These are phyloP conservation scores for Laothoe populi DNA, from an alignment of 2,888 invertebrate genomes.

Conservation along the genomic window DNA sequence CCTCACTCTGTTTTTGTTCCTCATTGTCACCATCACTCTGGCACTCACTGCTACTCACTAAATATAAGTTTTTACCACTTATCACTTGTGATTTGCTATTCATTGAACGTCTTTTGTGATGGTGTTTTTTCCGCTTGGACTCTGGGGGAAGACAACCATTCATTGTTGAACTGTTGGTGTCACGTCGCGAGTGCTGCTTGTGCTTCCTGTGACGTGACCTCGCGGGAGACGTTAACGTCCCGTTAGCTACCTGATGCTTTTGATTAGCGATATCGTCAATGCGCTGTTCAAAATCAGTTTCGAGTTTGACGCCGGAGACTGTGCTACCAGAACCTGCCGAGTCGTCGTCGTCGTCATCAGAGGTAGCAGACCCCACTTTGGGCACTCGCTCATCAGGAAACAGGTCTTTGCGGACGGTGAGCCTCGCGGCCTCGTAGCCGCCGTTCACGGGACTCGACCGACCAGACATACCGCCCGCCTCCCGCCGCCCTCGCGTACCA, in stretches of 20 bases:
- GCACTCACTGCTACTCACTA: slow-evolving; percentile 82
- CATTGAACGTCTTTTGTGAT: slow-evolving; percentile 65
- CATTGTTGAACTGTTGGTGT: slow-evolving; percentile 57
- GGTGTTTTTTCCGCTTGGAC: slow-evolving; percentile 72
- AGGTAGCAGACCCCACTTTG: slow-evolving; percentile 51
- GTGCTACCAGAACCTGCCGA: slow-evolving; percentile 61
- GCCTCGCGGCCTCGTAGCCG: slow-evolving; percentile 77
- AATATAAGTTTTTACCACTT: slow-evolving; percentile 82
- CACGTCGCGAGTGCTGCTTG: slow-evolving; percentile 72
- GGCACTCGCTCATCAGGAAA: slow-evolving; percentile 70
- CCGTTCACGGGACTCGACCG: slow-evolving; percentile 80
- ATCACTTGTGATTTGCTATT: slow-evolving; percentile 72
- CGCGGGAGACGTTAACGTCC: slow-evolving; percentile 61
- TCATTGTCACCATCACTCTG: slow-evolving; percentile 63
- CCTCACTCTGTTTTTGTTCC: slow-evolving; percentile 43
- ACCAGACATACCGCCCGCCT: slow-evolving; percentile 82
- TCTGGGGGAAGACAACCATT: slow-evolving; percentile 72
- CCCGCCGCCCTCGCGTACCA: slow-evolving; percentile 79
- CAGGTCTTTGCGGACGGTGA: slow-evolving; percentile 81
- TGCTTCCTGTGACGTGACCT: slow-evolving; percentile 74
- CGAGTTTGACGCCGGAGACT: slow-evolving; percentile 75
- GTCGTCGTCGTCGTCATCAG: slow-evolving; percentile 53
- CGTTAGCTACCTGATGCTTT: slow-evolving; percentile 67
- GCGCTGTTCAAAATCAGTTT: slow-evolving; percentile 82
- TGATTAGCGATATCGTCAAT: slow-evolving; percentile 78